These are phyloP conservation scores for Meandrina meandrites DNA, from an alignment of 92 coral and sea anemone genomes.

Conservation along the genomic window DNA sequence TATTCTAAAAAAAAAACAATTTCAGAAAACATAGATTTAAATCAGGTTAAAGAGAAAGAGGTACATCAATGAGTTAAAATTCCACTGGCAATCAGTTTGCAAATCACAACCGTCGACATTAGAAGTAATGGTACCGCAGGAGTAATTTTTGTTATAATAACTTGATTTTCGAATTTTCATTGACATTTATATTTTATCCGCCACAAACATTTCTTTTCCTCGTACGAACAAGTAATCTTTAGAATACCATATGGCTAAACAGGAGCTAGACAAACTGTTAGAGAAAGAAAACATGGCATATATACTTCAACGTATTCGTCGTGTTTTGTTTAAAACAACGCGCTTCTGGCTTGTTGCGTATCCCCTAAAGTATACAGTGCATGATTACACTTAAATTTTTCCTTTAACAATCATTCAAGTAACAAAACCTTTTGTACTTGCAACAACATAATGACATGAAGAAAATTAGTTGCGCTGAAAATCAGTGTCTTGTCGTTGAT, in stretches of 20 bases:
- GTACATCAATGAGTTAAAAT: not conserved
- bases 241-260: not conserved
- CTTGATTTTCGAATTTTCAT: not conserved
- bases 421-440: too few species aligned
- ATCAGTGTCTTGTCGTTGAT: not conserved
- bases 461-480: not conserved
- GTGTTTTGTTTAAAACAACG: not conserved
- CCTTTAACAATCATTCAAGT: too few species aligned
- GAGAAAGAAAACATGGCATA: not conserved
- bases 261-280: not conserved
- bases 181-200: not conserved
- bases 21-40: not conserved
- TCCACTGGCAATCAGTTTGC: not conserved
- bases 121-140: not conserved
- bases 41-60: not conserved
- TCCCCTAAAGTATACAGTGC: not conserved
- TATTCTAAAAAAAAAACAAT: not conserved
- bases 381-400: not conserved
- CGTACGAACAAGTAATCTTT: not conserved
- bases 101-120: not conserved
- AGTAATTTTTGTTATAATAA: not conserved
- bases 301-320: not conserved
- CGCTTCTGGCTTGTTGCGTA: not conserved
- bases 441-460: not conserved
- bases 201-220: not conserved